phyloP scores from a whole-genome alignment of 2,113 vertebrate species.

The Fregata magnificens region DNA sequence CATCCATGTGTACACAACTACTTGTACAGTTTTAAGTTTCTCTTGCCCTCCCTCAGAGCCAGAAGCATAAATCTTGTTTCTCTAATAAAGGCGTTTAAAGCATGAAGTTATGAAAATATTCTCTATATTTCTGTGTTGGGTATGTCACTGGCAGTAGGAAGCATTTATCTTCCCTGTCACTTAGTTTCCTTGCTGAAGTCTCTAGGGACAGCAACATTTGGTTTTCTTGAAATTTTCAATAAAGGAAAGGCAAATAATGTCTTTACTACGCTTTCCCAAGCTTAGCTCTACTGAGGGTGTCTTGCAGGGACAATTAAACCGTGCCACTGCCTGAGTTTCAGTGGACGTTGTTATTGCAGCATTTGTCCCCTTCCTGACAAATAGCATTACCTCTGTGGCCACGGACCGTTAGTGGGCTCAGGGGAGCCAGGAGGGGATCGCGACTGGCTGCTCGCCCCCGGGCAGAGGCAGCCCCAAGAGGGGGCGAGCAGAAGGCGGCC shows the following conservation, averaged over 20 bases:
- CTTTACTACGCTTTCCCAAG: constrained; percentile 20
- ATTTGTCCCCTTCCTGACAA: constrained; percentile 77
- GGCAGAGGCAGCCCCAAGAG: neutral
- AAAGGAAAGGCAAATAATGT: constrained; percentile 69
- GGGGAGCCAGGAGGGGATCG: constrained; percentile 35
- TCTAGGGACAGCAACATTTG: constrained; percentile 53
- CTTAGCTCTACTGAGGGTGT: constrained; percentile 10
- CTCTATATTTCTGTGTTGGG: constrained; percentile 67
- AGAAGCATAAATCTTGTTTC: constrained; percentile 75
- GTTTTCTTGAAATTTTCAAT: constrained; percentile 76
- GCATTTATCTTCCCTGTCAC: constrained; percentile 82
- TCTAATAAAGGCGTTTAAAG: constrained; percentile 71
- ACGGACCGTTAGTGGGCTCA: constrained; percentile 45
- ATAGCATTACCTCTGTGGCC: constrained; percentile 64
- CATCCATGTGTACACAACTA: neutral
- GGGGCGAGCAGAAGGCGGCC: neutral
- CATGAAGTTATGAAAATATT: constrained; percentile 77
- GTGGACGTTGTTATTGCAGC: constrained; percentile 69
- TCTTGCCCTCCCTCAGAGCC: constrained; percentile 33
- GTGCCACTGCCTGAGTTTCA: neutral
- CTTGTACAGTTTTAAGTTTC: constrained; percentile 27
- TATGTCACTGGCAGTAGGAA: constrained; percentile 69
- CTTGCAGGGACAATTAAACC: constrained; percentile 66
- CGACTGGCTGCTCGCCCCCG: constrained; percentile 1
- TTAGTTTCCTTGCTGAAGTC: constrained; percentile 33